Evolutionary conservation across 2,113 vertebrate species (phyloP), one percentile per base, ranked within the genome.

Genomic region (Falcunculus frontatus): DNA sequence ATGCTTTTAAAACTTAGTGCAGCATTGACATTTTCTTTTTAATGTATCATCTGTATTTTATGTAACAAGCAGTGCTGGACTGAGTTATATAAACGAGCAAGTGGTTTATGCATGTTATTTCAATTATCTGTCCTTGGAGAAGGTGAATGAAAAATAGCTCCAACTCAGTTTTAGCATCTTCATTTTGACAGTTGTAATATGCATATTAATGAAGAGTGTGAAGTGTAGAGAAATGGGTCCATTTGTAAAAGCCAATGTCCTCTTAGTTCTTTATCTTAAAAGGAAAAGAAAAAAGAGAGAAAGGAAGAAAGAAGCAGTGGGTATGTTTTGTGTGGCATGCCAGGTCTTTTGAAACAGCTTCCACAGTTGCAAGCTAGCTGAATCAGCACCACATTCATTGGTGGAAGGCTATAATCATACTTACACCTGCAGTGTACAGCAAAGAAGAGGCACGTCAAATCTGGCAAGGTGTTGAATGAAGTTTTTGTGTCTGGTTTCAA

Each of bases 81-180:
- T 74, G 50, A 74, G 52, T 88, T 93, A 84, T 11, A 55, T 84
- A 96, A 89, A 91, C 3, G 35, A 79, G 21, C 68, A 56, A 74
- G 84, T 79, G n/a, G 69, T 72, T 82, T 68, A 64, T 89, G 75
- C 37, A 82, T 69, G 65, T 92, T 95, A 73, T 91, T 94, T 89
- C 77, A 87, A 57, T 86, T 94, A 59, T 76, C 59, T 82, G 78
- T 37, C 93, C 95, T 95, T 96, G 89, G 41, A 94, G 67, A 96
- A 84, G 70, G 81, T 96, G 91, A 93, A 82, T 53, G 70, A 82
- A 94, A 94, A 91, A 91, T 79, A 82, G 62, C 74, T 82, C 33
- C 55, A 89, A 26, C 63, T 95, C 64, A 29, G 47, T 74, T 95
- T 90, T 79, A 95, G 74, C 57, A 77, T 94, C 80, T 89, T 96